Conservation (phyloP, 2,113 vertebrate genomes). For the Cebus imitator region DNA sequence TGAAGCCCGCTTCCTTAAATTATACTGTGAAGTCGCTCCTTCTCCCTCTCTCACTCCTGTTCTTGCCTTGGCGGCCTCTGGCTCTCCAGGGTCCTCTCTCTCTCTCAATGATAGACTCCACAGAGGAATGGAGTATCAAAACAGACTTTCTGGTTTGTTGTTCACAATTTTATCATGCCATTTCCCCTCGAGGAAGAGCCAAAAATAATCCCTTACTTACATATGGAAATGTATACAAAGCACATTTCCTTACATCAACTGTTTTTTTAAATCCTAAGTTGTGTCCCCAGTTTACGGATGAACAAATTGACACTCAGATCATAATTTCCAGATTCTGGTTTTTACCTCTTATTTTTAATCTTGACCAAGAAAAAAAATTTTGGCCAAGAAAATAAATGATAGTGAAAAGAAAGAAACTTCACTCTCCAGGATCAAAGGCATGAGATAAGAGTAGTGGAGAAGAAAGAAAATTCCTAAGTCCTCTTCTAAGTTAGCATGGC, state of each 20-base stretch:
- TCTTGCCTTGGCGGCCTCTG: not conserved
- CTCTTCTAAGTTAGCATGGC: not conserved
- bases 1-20: conserved; percentile 46
- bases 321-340: not conserved
- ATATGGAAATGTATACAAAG: conserved; percentile 41
- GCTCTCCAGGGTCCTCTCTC: not conserved
- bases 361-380: not conserved
- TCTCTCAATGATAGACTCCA: not conserved
- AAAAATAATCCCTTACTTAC: conserved; percentile 33
- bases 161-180: conserved; percentile 48
- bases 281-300: not conserved
- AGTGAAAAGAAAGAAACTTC: not conserved
- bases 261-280: not conserved
- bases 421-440: not conserved
- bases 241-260: not conserved
- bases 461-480: not conserved
- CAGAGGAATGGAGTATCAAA: not conserved
- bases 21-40: not conserved
- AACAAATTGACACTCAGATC: not conserved
- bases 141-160: conserved; percentile 53
- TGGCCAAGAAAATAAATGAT: not conserved
- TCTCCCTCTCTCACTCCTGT: not conserved
- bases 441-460: not conserved
- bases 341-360: not conserved
- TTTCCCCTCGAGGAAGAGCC: conserved; percentile 46